A percentile compares a stretch with the other conserved stretches of the same genome.
phyloP scores from a whole-genome alignment of 2,888 invertebrate species.

The Timandra comae region DNA sequence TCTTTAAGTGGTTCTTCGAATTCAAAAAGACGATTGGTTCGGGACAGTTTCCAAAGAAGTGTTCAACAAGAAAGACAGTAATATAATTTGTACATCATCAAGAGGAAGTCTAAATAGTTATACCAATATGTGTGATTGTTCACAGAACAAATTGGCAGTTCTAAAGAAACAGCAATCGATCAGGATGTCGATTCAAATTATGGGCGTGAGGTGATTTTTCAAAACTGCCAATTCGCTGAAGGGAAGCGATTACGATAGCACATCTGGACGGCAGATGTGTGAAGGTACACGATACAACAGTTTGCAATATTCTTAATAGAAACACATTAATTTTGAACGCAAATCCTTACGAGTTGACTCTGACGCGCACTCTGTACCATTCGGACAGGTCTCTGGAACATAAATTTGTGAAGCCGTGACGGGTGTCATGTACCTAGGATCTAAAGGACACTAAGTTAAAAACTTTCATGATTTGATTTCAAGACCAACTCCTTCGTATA shows the following conservation, averaged over 20 bases:
- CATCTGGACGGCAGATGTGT: constrained; percentile 73
- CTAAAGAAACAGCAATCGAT: constrained; percentile 23
- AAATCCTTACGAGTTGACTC: constrained; percentile 89
- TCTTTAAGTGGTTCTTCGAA: too few relatives aligned
- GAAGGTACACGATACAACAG: constrained; percentile 73
- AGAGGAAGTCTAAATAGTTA: constrained; percentile 48
- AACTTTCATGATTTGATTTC: constrained; percentile 19
- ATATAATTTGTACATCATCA: constrained; percentile 8
- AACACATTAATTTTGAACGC: constrained; percentile 70
- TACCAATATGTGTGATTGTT: constrained; percentile 42
- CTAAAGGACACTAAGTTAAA: constrained; percentile 26
- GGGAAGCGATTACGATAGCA: constrained; percentile 63
- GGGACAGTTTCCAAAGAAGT: constrained; percentile 8
- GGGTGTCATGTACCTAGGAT: constrained; percentile 50
- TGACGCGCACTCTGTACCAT: constrained; percentile 90
- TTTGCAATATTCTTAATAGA: constrained; percentile 64
- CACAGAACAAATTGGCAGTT: constrained; percentile 64
- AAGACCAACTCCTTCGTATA: constrained; percentile 5
- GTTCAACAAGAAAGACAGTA: constrained; percentile 13
- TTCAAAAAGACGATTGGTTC: too few relatives aligned
- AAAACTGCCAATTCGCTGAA: constrained; percentile 68
- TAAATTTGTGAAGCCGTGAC: constrained; percentile 68
- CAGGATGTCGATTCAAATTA: constrained; percentile 15
- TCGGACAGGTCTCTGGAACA: constrained; percentile 83
- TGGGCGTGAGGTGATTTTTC: constrained; percentile 22